Percentiles rank a stretch among this genome's conserved stretches.
Evolutionary conservation across 2,113 vertebrate species (phyloP).

Genomic region (Neolamprologus fasciatus): DNA sequence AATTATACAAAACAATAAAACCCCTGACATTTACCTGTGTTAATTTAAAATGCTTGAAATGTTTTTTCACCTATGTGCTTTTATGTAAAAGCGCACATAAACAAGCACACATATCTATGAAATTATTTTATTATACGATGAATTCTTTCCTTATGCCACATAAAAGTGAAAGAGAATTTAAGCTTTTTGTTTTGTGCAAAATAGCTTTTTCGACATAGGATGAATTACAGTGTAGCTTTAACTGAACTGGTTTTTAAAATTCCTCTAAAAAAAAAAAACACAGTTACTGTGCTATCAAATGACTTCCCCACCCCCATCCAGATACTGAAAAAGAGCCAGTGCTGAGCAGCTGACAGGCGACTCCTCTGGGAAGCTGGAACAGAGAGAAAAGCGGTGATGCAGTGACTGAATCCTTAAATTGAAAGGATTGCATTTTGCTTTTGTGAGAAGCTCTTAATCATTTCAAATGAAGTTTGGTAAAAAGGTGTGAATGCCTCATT

Average conservation of each 20-base stretch:
- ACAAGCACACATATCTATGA: background rate
- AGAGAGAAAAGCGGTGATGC: constrained; percentile 4
- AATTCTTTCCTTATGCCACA: background rate
- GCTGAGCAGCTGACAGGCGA: constrained; percentile 7
- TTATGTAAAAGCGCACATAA: background rate
- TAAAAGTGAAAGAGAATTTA: background rate
- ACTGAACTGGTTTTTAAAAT: background rate
- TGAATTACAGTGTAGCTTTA: background rate
- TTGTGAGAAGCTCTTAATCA: constrained; percentile 1
- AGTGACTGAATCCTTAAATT: constrained; percentile 20
- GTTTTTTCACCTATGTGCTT: background rate
- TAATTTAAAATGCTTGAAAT: background rate
- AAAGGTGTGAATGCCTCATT: background rate
- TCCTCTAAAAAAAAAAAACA: background rate
- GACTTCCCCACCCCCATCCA: background rate
- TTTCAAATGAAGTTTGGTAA: background rate
- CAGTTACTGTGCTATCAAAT: background rate
- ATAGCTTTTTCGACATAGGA: background rate
- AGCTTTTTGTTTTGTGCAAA: background rate
- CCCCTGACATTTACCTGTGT: background rate
- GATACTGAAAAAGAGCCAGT: background rate
- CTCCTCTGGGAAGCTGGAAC: constrained; percentile 15
- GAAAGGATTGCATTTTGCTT: background rate
- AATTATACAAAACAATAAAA: background rate
- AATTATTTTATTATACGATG: background rate